A percentile compares a stretch with the other conserved stretches of the same genome.
These are phyloP conservation scores for Stictocephala bisonia DNA, from an alignment of 2,888 invertebrate genomes.

Conservation along the genomic window DNA sequence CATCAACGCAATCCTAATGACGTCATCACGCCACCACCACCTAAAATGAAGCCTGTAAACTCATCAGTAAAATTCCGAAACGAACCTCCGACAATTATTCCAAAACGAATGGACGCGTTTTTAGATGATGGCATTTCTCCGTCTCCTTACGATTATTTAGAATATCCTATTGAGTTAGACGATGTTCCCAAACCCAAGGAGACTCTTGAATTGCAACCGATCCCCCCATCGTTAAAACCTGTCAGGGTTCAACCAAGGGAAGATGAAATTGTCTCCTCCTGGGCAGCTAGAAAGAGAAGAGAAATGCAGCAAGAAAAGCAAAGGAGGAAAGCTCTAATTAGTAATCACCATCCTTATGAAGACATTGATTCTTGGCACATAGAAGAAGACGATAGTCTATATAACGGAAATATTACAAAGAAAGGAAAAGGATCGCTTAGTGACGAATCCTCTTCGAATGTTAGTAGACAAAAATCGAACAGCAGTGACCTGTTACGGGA, in stretches of 20 bases:
- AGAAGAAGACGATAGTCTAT: conserved; percentile 39
- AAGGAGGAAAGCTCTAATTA: conserved; percentile 5
- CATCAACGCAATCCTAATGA: conserved; percentile 37
- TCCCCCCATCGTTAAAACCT: neutral
- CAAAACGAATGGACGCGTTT: conserved; percentile 34
- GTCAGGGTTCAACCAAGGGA: conserved; percentile 26
- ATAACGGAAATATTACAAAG: conserved; percentile 20
- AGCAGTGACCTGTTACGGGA: conserved; percentile 47
- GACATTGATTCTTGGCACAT: conserved; percentile 40
- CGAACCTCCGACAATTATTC: conserved; percentile 37
- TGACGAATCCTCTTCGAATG: conserved; percentile 4
- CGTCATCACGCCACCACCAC: conserved; percentile 22
- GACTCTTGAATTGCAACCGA: conserved; percentile 29
- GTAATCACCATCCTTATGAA: conserved; percentile 22
- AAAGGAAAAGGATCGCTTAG: neutral
- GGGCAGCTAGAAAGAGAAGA: conserved; percentile 28
- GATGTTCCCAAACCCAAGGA: conserved; percentile 31
- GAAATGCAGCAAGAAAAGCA: conserved; percentile 29
- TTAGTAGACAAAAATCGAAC: conserved; percentile 44
- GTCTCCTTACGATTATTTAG: conserved; percentile 42
- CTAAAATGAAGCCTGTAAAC: conserved; percentile 20
- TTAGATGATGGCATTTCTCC: conserved; percentile 37
- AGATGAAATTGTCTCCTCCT: conserved; percentile 31
- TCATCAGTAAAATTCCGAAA: conserved; percentile 30
- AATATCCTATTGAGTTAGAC: conserved; percentile 18